Base-by-base conservation (phyloP, 2,113 vertebrate genomes). In the Athene noctua region DNA sequence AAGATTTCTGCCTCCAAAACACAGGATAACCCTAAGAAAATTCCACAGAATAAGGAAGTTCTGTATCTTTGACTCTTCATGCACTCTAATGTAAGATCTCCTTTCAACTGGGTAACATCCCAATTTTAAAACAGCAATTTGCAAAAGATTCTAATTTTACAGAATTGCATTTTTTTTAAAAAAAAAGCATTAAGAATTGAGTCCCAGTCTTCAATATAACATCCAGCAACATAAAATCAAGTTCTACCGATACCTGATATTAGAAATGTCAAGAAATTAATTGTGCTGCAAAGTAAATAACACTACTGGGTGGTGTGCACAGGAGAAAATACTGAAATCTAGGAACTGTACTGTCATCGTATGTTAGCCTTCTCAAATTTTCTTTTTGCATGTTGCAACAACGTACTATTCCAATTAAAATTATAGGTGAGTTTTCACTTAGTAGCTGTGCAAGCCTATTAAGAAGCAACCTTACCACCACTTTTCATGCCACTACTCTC, bases 251-350 rank as follows among this genome's bases (percentile, higher is more conserved):
- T 6, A 80, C 9, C 7, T 26, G 4, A 15, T 40, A 78, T 1
- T 18, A 65, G 2, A 66, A 71, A 11, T 47, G 47, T 52, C 15
- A 23, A 7, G 46, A 65, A 61, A 47, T 11, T 14, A 52, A 52
- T 7, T 34, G 13, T n/a, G 34, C 40, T 59, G 55, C 29, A 62
- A 92, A 30, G 9, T 52, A 92, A 77, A 82, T 7, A n/a, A 80
- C 2, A 5, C 10, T 65, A 44, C 1, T 3, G 44, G 25, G 29
- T 7, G 71, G 15, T 0, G 2, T 12, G 14, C 9, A 51, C 5
- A 71, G 15, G n/a, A 15, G 23, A 80, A 74, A 4, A 93, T 15
- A 32, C 5, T 46, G 7, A 77, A 74, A 12, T 62, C 55, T 63
- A 84, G 57, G n/a, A 80, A 81, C 1, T 58, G 30, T 9, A 52